A percentile compares a stretch with the other conserved stretches of the same genome.
Evolutionary conservation across 1,140 invertebrate species (phyloP).

Genomic region (Drosophila rhopaloa): DNA sequence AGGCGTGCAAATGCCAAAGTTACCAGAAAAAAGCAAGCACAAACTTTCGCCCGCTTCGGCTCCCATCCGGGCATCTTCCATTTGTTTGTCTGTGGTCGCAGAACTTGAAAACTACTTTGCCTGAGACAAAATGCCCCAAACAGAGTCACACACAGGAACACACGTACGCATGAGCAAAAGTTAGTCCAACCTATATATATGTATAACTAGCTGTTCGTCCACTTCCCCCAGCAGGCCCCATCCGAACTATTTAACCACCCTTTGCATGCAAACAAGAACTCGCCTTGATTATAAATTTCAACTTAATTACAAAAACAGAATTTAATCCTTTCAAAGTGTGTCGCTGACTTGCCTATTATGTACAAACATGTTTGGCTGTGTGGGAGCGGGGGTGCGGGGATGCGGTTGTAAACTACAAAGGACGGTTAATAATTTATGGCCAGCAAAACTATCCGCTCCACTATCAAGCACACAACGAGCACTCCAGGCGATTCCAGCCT

Average conservation of each 20-base stretch:
- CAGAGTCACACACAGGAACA: conserved; percentile 4
- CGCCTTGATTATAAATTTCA: conserved; percentile 82
- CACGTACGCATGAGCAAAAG: conserved; percentile 34
- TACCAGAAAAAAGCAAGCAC: conserved; percentile 29
- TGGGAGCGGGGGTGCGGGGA: conserved; percentile 2
- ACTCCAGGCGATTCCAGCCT: conserved; percentile 18
- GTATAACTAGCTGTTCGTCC: conserved; percentile 3
- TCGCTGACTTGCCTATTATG: conserved; percentile 51
- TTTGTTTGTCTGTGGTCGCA: conserved; percentile 70
- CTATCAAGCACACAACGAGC: conserved; percentile 43
- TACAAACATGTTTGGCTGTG: conserved; percentile 13
- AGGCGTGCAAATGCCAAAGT: conserved; percentile 74
- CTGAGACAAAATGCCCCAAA: conserved; percentile 63
- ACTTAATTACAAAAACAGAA: conserved; percentile 83
- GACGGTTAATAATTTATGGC: conserved; percentile 74
- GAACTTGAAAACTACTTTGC: conserved; percentile 78
- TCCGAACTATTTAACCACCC: conserved; percentile 7
- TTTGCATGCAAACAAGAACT: conserved; percentile 42
- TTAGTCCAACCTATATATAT: conserved; percentile 30
- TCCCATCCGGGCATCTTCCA: conserved; percentile 3
- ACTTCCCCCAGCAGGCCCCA: neutral
- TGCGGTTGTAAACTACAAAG: conserved; percentile 49
- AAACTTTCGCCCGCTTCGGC: conserved; percentile 35
- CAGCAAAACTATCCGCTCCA: conserved; percentile 67
- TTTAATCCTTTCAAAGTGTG: conserved; percentile 81